Conservation (phyloP, 2,113 vertebrate genomes). For the Plectropomus leopardus region DNA sequence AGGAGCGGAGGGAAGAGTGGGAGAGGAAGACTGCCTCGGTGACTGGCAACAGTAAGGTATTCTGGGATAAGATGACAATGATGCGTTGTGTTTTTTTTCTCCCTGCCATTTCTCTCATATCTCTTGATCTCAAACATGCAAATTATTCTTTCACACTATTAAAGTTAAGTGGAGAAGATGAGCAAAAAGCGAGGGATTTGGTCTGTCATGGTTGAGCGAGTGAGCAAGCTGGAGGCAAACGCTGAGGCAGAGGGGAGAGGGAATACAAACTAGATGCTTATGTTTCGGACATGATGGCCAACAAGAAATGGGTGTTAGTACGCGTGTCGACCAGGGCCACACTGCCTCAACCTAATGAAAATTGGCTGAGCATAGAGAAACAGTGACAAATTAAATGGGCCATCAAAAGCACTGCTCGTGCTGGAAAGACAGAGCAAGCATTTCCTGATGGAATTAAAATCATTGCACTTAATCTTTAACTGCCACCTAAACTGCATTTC, state of each 20-base stretch:
- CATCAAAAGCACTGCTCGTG: constrained; percentile 50
- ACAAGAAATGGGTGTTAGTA: constrained; percentile 70
- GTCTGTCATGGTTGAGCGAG: constrained; percentile 62
- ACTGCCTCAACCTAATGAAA: constrained; percentile 67
- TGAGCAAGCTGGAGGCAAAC: constrained; percentile 43
- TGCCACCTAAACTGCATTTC: constrained; percentile 49
- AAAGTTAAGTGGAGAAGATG: constrained; percentile 69
- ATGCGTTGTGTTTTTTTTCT: not conserved
- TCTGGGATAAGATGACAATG: constrained; percentile 43
- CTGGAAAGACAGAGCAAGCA: constrained; percentile 56
- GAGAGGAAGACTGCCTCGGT: constrained; percentile 16
- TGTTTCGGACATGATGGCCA: constrained; percentile 69
- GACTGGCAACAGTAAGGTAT: constrained; percentile 27
- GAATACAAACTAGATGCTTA: constrained; percentile 73
- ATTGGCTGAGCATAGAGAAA: constrained; percentile 73
- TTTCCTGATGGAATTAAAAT: constrained; percentile 71
- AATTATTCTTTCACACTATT: constrained; percentile 70
- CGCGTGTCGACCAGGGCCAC: constrained; percentile 49
- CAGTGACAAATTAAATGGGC: constrained; percentile 77
- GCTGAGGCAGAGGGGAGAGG: constrained; percentile 26
- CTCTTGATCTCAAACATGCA: constrained; percentile 73
- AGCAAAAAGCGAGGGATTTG: constrained; percentile 60
- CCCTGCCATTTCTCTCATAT: constrained; percentile 34
- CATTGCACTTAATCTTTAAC: constrained; percentile 64
- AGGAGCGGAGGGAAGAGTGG: not conserved